Evolutionary conservation across 2,797 vertebrate genomes (phyloP), one percentile per base, ranked within the genome.

Genomic region (Oreochromis mossambicus): DNA sequence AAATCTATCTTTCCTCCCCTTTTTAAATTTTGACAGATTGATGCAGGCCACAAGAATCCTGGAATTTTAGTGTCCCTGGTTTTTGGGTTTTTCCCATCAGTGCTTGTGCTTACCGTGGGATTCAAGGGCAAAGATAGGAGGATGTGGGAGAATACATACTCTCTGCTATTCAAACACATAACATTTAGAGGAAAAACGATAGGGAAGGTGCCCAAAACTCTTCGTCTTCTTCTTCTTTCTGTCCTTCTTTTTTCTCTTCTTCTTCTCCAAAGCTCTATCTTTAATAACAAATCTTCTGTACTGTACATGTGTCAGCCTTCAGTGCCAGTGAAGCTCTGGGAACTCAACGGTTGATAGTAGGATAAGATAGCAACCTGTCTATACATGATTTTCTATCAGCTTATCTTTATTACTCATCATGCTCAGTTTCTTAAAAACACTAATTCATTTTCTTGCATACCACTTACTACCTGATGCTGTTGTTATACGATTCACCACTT

Each of bases 51-150:
- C 83, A 91, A 81, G 51, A 86, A 89, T 90, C 78, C 63, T 79
- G 73, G 83, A 91, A 90, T 86, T 87, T 86, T 26, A 58, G 84
- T 89, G 90, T 90, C 93, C 86, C 56, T 78, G 89, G 83, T 92
- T 89, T 88, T 83, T 87, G 75, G 87, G 88, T 83, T 66, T 90
- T 95, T 96, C 95, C 92, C 95, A 96, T 92, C 91, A 83, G 88
- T 15, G 24, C 38, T 76, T 51, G 63, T 86, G 90, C 86, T 87
- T 12, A 89, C 88, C 88, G 94, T 96, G 96, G 95, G 96, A 97
- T 96, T 90, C 91, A 91, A 94, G 92, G 94, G 88, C 93, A 93
- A 85, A 80, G 89, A 95, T 93, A 93, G 87, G 87, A 91, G 76
- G 80, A 92, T 92, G 93, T 96, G 93, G 89, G 94, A 94, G 92